These are phyloP conservation scores for Apotomis turbidana DNA, from an alignment of 2,888 invertebrate species.

Conservation along the genomic window DNA sequence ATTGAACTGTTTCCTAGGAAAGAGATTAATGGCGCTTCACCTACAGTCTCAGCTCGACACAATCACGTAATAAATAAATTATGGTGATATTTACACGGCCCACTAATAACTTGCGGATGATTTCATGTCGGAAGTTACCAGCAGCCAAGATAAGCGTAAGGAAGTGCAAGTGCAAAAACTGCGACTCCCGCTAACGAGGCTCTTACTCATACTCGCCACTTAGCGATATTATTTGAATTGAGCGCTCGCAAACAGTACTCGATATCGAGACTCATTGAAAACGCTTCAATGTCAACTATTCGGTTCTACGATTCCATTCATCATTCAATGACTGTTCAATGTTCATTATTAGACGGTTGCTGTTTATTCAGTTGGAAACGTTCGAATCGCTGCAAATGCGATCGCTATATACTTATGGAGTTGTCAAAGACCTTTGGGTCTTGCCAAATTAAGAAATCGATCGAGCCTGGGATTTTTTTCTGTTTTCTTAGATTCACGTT, in stretches of 20 bases:
- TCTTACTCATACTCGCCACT: conserved; percentile 23
- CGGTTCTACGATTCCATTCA: conserved; percentile 56
- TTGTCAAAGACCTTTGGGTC: conserved; percentile 17
- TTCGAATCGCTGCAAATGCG: conserved; percentile 8
- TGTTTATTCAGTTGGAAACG: conserved; percentile 34
- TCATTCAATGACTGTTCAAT: conserved; percentile 1
- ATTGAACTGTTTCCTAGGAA: conserved; percentile 10
- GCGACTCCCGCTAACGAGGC: neutral
- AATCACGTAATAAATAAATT: conserved; percentile 12
- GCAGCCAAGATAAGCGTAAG: conserved; percentile 1
- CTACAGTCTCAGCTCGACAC: neutral
- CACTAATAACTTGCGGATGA: neutral
- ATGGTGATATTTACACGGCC: conserved; percentile 6
- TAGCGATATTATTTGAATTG: conserved; percentile 27
- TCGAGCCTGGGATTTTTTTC: neutral
- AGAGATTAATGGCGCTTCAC: conserved; percentile 2
- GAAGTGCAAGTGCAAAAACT: neutral
- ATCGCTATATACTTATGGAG: conserved; percentile 24
- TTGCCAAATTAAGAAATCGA: conserved; percentile 18
- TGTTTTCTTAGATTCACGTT: conserved; percentile 6
- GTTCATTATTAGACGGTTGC: neutral
- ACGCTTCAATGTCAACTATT: conserved; percentile 62
- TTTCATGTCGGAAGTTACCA: neutral
- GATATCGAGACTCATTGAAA: conserved; percentile 32
- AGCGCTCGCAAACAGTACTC: conserved; percentile 15